A percentile compares a stretch with the other conserved stretches of the same genome.
phyloP scores from a whole-genome alignment of 1,140 invertebrate species.

The Tetramorium simillimum region DNA sequence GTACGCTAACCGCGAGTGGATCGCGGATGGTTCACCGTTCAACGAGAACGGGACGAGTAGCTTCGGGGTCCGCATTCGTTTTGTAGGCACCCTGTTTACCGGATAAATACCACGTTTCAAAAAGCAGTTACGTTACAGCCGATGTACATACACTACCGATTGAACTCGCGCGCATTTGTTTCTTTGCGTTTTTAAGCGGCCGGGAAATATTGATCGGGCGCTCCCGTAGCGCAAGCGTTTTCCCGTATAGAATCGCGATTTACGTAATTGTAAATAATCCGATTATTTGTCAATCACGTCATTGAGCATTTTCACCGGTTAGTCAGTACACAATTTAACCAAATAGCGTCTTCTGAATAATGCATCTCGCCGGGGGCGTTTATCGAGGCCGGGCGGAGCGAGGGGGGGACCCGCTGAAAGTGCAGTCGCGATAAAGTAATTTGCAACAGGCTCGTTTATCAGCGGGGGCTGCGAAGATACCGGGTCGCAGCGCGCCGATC shows the following conservation, averaged over 20 bases:
- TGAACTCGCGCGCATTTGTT: neutral
- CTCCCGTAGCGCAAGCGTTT: too few species aligned
- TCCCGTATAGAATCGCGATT: neutral
- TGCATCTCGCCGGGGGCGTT: constrained; percentile 36
- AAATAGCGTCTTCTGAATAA: constrained; percentile 45
- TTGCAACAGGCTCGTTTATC: constrained; percentile 60
- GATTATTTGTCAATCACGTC: neutral
- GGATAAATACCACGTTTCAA: neutral
- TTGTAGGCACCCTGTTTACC: neutral
- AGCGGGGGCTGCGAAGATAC: constrained; percentile 28
- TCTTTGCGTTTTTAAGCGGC: neutral
- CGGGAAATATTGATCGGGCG: neutral
- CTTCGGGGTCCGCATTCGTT: neutral
- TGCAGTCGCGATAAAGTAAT: constrained; percentile 56
- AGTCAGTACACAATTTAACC: constrained; percentile 1
- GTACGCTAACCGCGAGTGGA: neutral
- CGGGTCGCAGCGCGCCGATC: constrained; percentile 5
- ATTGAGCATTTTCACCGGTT: neutral
- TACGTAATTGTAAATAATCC: neutral
- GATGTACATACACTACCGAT: neutral
- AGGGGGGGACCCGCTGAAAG: constrained; percentile 16
- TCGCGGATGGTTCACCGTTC: neutral
- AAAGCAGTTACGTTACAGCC: neutral
- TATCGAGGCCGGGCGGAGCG: neutral
- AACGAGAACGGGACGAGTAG: neutral